These are phyloP conservation scores for Carposina sasakii DNA, from an alignment of 1,140 invertebrate genomes.

Conservation along the genomic window DNA sequence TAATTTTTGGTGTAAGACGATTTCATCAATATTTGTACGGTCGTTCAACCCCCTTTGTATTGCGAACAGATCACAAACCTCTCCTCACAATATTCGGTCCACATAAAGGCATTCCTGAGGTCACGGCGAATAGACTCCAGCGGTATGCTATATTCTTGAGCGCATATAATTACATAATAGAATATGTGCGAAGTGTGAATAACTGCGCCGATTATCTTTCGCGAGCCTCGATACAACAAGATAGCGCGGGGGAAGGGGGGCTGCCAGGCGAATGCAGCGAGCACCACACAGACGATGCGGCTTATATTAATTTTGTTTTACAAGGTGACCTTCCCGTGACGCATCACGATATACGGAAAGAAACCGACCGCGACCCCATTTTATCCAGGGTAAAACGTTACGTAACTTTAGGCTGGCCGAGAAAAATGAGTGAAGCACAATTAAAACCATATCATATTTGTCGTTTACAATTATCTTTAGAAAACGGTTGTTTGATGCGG, in stretches of 20 bases:
- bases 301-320: slow-evolving; percentile 1
- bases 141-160: not conserved
- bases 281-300: not conserved
- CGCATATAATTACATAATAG: not conserved
- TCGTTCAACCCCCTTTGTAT: not conserved
- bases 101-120: not conserved
- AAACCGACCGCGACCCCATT: not conserved
- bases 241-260: not conserved
- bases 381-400: not conserved
- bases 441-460: not conserved
- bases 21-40: slow-evolving; percentile 37
- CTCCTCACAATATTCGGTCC: not conserved
- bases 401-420: not conserved
- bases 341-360: not conserved
- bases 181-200: not conserved
- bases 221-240: not conserved
- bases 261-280: not conserved
- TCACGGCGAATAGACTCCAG: slow-evolving; percentile 1
- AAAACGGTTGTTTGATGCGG: not conserved
- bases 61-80: not conserved
- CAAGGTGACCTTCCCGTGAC: not conserved
- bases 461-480: not conserved
- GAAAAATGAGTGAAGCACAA: not conserved
- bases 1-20: too few species aligned
- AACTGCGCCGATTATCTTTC: not conserved